These are phyloP conservation scores for Notothenia coriiceps DNA, from an alignment of 2,113 vertebrate genomes.

Conservation along the genomic window DNA sequence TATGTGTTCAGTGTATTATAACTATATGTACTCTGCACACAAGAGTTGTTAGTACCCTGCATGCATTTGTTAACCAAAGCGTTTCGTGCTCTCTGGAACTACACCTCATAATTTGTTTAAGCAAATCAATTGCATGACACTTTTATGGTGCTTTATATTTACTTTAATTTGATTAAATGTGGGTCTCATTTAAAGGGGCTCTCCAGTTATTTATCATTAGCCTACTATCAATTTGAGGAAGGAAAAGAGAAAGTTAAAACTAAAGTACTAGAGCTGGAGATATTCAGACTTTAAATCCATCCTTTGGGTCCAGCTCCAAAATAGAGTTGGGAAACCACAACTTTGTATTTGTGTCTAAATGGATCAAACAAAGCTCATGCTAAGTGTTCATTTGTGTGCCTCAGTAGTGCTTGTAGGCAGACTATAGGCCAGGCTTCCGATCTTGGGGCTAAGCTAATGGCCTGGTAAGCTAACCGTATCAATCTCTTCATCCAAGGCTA, in stretches of 20 bases:
- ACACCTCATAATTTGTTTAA: constrained; percentile 74
- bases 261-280: neutral
- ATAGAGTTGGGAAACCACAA: neutral
- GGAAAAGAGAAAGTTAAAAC: neutral
- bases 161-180: no score
- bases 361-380: no score
- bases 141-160: no score
- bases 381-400: no score
- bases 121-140: constrained; percentile 53
- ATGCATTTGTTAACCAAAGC: constrained; percentile 40
- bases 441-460: neutral
- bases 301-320: neutral
- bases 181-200: constrained; percentile 21
- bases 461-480: neutral
- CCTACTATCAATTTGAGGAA: neutral
- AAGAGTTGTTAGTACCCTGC: constrained; percentile 29
- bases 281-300: neutral
- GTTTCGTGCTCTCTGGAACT: constrained; percentile 43
- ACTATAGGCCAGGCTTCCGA: neutral
- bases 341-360: no score
- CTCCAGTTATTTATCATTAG: neutral
- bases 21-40: constrained; percentile 4
- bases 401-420: no score
- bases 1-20: constrained; percentile 42
- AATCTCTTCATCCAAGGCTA: neutral